Evolutionary conservation across 2,113 vertebrate genomes (phyloP), one percentile per base, ranked within the genome.

Genomic region (Apodemus speciosus): DNA sequence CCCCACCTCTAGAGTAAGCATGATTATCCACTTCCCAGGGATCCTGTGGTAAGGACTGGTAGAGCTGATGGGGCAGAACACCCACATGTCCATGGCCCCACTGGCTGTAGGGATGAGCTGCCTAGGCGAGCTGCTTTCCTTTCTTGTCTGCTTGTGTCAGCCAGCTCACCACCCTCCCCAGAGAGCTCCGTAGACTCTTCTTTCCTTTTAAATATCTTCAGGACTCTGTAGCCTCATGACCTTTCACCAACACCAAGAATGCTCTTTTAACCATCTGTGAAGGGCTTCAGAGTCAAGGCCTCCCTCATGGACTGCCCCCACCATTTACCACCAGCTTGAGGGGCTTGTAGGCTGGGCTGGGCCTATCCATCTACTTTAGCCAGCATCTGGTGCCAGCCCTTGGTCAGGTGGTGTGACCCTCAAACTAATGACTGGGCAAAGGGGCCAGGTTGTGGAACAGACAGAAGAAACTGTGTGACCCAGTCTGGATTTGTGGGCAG

Each of bases 361-460:
- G 87, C 21, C 93, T 62, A 1, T 71, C 69, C 68, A 94, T 93
- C 87, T 95, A 49, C 85, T 0, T 0, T 86, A 94, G 20, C 64
- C 68, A 85, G 51, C 91, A 93, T 84, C 83, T 88, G 20, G 69
- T 53, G 53, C 89, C 85, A 92, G 62, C 62, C n/a, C 68, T 1
- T 84, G 71, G 73, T 62, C 8, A 93, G 58, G 49, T 88, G 73
- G 90, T 85, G 38, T 92, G 87, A 0, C 1, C 71, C 75, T 85
- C 90, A 88, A 64, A 69, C 76, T 53, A 85, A 0, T 81, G 95
- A 90, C 72, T 96, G 96, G 92, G 72, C 94, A 84, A 56, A 93
- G 35, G 32, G 81, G 21, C 38, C 2, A 5, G 73, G 56, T 25
- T 92, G 85, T 96, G 91, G 95, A 94, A 27, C 71, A 18, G 88